A percentile compares a stretch with the other conserved stretches of the same genome.
Conservation (phyloP, 2,888 invertebrate species). For the Athalia rosae region DNA sequence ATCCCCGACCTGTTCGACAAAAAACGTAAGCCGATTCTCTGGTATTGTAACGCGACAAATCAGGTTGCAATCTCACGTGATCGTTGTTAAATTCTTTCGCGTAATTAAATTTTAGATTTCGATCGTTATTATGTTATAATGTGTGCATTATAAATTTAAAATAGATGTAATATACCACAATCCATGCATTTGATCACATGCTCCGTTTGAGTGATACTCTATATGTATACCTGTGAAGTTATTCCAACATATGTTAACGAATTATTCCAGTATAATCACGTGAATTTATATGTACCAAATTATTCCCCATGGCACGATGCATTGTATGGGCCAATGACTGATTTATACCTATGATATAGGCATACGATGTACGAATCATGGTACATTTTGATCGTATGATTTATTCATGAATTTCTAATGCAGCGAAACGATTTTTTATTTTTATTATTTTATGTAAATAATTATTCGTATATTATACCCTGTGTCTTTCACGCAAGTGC, state of each 20-base stretch:
- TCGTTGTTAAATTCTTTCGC: no score
- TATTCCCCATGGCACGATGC: neutral
- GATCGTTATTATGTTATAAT: constrained; percentile 14
- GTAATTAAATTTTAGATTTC: neutral
- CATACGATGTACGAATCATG: neutral
- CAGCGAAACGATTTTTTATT: no score
- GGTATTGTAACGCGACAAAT: no score
- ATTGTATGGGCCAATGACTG: constrained; percentile 15
- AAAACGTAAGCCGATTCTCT: no score
- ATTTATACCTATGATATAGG: constrained; percentile 7
- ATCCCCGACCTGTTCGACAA: no score
- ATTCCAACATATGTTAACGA: constrained; percentile 13
- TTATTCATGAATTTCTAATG: no score
- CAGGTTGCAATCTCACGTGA: no score
- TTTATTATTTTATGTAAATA: no score
- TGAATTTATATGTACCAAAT: constrained; percentile 13
- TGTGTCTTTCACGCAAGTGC: no score
- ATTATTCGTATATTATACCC: no score
- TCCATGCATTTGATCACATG: constrained; percentile 68
- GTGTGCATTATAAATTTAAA: constrained; percentile 24
- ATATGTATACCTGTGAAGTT: neutral
- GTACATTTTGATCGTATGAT: no score
- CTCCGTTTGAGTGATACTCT: neutral
- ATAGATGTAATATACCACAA: constrained; percentile 12
- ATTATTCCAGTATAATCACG: constrained; percentile 17